A percentile compares a stretch with the other conserved stretches of the same genome.
phyloP scores from a whole-genome alignment of 2,113 vertebrate genomes.

The Solenodon paradoxus region DNA sequence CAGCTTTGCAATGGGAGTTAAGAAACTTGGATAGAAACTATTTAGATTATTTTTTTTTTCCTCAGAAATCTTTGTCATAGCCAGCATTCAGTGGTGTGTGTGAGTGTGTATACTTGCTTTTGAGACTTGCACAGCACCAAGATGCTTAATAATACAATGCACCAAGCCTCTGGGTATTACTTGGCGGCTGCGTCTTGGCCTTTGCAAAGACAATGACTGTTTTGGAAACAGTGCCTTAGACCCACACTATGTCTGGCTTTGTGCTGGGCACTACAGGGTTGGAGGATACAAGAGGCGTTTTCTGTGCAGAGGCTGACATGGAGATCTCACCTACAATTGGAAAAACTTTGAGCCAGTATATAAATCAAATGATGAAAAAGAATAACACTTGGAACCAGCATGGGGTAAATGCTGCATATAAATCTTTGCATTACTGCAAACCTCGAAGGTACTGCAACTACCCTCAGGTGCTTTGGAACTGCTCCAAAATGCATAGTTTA shows the following conservation, averaged over 20 bases:
- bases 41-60: not conserved
- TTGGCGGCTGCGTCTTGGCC: not conserved
- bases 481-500: conserved; percentile 81
- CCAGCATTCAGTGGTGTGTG: not conserved
- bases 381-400: conserved; percentile 52
- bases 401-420: conserved; percentile 72
- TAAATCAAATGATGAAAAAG: conserved; percentile 69
- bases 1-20: not conserved
- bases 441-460: conserved; percentile 77
- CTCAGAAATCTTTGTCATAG: not conserved
- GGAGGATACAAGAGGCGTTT: not conserved
- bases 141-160: not conserved
- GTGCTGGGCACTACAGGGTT: not conserved
- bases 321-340: not conserved
- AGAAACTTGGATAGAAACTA: not conserved
- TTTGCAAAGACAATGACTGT: not conserved
- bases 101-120: not conserved
- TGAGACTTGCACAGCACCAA: not conserved
- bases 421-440: conserved; percentile 81
- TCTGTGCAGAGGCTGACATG: not conserved
- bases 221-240: not conserved
- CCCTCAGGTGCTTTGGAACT: conserved; percentile 81
- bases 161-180: not conserved
- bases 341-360: conserved; percentile 52
- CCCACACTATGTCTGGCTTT: not conserved